Evolutionary conservation across 2,113 vertebrate species (phyloP), one percentile per base, ranked within the genome.

Genomic region (Melanerpes aurifrons): DNA sequence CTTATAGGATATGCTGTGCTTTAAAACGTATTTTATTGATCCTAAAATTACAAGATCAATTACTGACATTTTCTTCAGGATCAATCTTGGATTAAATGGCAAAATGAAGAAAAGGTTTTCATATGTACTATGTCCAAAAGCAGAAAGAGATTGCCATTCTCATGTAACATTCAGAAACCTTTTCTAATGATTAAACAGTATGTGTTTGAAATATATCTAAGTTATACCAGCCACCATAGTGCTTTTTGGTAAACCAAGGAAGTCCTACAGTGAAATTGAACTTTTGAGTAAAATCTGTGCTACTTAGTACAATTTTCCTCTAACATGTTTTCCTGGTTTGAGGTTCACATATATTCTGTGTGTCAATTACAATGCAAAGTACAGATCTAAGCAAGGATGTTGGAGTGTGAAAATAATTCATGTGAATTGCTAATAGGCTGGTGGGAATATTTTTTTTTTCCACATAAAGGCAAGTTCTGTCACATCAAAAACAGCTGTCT

Each of bases 1-100:
- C 78, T 74, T 74, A 68, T 26, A 77, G 86, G 54, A 73, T 89
- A 88, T 61, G 48, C 57, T 95, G 86, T 96, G 92, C 96, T 96
- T 96, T 88, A 91, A 95, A 96, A 94, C 35, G 73, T 80, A 89
- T 91, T 97, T 96, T 96, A 96, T 93, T 95, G 73, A 90, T 90
- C 95, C 92, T 71, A 93, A 95, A 95, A 95, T 92, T 94, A 94
- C 93, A 96, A 95, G 95, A 89, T 94, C 85, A 90, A 92, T 95
- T 87, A 86, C 72, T 93, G 92, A 92, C 85, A 93, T 94, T 82
- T 94, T 84, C 54, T 94, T 87, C 80, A 90, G 92, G 91, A 94
- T 94, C 86, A 77, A 87, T 88, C 69, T 90, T 17, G 45, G 94
- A 92, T 87, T 86, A 92, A 89, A 96, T 93, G 92, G 83, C 90